Base-by-base conservation (phyloP, 2,888 invertebrate genomes). In the Clepsis dumicolana region DNA sequence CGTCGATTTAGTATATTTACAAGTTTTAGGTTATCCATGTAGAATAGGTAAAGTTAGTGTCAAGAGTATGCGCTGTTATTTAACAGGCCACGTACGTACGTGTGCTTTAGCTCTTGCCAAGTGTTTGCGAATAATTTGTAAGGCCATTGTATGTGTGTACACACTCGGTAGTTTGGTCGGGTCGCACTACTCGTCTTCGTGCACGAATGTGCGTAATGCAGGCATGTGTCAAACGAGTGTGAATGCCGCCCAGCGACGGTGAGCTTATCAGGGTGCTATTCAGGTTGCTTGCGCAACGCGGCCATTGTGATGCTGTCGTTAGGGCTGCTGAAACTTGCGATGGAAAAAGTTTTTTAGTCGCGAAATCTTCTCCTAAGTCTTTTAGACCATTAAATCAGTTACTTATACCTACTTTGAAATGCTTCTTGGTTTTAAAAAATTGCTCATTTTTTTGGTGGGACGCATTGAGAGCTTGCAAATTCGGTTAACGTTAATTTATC, bases 261-360 rank as follows among this genome's bases (percentile, higher is more conserved):
- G 72, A 76, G 81, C 80, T 80, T 78, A 78, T 75, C 75, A 72
- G 71, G 77, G 80, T 79, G 76, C 74, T 72, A 73, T 71, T 73
- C 60, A 64, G 57, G 66, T 53, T 67, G 66, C 59, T 62, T 87
- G 79, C 81, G 84, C 84, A 86, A 87, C 71, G 70, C 64, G 41
- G 72, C 80, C 72, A 85, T 86, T 86, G 85, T 86, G 75, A 70
- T 71, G 72, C 62, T 68, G 75, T 74, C 74, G 75, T 76, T 71
- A 67, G 70, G 79, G 75, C 75, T 67, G 68, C 38, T 14, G 25
- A 32, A 16, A 14, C 16, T 52, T n/a, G 16, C 24, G 54, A 4
- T 18, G 7, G 5, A 4, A 3, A 0, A 8, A 18, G 4, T 8
- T 5, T 48, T 48, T 48, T 21, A 48, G 2, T 21, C 8, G 4